Evolutionary conservation across 1,140 invertebrate genomes (phyloP).

Genomic region (Drosophila oshimai): DNA sequence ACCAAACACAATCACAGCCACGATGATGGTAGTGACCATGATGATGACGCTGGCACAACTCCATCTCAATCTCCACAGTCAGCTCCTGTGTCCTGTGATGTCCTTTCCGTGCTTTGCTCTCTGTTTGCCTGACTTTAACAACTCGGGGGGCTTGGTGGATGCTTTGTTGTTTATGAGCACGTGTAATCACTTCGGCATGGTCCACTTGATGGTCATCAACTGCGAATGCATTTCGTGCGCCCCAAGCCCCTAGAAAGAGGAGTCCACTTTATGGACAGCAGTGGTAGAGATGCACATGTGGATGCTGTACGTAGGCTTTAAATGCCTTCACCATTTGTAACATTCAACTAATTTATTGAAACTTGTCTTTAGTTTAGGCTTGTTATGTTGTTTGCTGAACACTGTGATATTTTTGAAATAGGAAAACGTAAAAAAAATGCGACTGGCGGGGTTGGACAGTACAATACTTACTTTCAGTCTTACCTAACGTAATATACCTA

Average conservation of each 20-base stretch:
- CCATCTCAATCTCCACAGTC: conserved; percentile 7
- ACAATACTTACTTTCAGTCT: no score
- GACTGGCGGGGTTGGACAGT: no score
- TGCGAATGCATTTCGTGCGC: conserved; percentile 15
- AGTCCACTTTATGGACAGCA: no score
- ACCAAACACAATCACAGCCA: not conserved
- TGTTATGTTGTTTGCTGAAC: no score
- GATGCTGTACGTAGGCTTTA: not conserved
- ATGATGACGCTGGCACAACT: conserved; percentile 14
- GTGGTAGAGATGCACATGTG: no score
- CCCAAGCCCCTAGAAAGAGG: not conserved
- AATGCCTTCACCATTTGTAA: no score
- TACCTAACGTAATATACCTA: no score
- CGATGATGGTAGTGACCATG: conserved; percentile 12
- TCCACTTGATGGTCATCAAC: conserved; percentile 56
- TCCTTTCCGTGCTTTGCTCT: conserved; percentile 35
- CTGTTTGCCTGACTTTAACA: conserved; percentile 40
- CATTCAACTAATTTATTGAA: no score
- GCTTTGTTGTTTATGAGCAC: conserved; percentile 63
- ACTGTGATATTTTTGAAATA: no score
- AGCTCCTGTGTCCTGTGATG: not conserved
- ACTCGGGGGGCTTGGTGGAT: conserved; percentile 3
- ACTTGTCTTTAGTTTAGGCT: no score
- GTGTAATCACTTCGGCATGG: conserved; percentile 70
- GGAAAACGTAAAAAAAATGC: no score